Base-by-base conservation (phyloP, 2,113 vertebrate species). In the Chascanopsetta lugubris region DNA sequence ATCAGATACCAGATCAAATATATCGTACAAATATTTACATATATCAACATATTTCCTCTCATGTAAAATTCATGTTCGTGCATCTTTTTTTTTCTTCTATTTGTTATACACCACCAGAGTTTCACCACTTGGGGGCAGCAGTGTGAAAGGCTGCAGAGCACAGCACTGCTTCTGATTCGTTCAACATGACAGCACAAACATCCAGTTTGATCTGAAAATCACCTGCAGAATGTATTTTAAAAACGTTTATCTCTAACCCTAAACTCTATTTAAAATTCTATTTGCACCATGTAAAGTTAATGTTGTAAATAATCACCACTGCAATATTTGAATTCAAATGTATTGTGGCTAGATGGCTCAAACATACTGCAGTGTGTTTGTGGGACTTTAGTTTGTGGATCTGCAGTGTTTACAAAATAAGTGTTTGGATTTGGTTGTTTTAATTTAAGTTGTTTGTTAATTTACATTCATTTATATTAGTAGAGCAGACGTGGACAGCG, bases 71-170 rank as follows among this genome's bases (percentile, higher is more conserved):
- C 2, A 42, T 18, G 15, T 42, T 38, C 15, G 8, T 5, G 5
- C 29, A 30, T 30, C 29, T 30, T 30, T 30, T 30, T 8, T 30
- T 30, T 30, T 30, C n/a, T 30, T 30, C 29, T 8, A 10, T 24
- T 3, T 15, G 3, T 21, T 34, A 9, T 54, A 7, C 56, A 83
- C 40, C 7, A 50, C 20, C 55, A 24, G 1, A 15, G 8, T 71
- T 61, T 29, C 2, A 73, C 81, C 86, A 80, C 83, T 61, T 62
- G 80, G 36, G 10, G 73, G 82, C 75, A 90, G 85, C 63, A 87
- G 22, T 60, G 73, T 79, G 50, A 70, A 67, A 69, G 65, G 24
- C 36, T 36, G 17, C 1, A 26, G 17, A 38, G 24, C 22, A 47
- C 10, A 24, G n/a, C n/a, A n/a, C n/a, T n/a, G 21, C 1, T 2